Conservation (phyloP, 2,113 vertebrate genomes). For the Ranitomeya imitator region DNA sequence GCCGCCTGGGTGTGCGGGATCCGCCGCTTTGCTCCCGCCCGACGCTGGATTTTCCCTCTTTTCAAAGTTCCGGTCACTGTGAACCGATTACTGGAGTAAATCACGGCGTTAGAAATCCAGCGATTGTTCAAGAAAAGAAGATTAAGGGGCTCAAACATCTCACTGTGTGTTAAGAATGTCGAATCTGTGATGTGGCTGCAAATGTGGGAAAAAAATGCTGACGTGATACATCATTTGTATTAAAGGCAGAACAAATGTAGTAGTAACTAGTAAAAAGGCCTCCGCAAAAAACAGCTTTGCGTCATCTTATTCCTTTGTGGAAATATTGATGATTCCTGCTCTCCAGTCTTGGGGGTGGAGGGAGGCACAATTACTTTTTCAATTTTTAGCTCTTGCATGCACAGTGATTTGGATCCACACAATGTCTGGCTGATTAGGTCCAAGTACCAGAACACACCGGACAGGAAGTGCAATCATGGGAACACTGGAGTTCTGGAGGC, state of each 20-base stretch:
- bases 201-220: background rate
- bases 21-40: background rate
- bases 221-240: background rate
- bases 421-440: too few species aligned
- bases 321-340: too few species aligned
- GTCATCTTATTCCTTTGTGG: too few species aligned
- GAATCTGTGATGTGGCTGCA: background rate
- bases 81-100: conserved; percentile 38
- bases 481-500: too few species aligned
- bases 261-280: background rate
- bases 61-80: background rate
- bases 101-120: conserved; percentile 33
- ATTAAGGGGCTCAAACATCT: conserved; percentile 26
- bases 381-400: too few species aligned
- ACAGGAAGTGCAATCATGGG: too few species aligned
- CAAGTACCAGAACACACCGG: too few species aligned
- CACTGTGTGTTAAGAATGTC: background rate
- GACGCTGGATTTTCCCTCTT: conserved; percentile 11
- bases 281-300: too few species aligned
- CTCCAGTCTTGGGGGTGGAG: too few species aligned
- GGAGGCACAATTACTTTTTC: too few species aligned
- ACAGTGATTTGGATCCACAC: too few species aligned
- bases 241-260: background rate
- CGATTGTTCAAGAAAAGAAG: conserved; percentile 33
- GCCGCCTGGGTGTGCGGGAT: background rate